Conservation (phyloP, 2,888 invertebrate genomes). For the Pammene fasciana region DNA sequence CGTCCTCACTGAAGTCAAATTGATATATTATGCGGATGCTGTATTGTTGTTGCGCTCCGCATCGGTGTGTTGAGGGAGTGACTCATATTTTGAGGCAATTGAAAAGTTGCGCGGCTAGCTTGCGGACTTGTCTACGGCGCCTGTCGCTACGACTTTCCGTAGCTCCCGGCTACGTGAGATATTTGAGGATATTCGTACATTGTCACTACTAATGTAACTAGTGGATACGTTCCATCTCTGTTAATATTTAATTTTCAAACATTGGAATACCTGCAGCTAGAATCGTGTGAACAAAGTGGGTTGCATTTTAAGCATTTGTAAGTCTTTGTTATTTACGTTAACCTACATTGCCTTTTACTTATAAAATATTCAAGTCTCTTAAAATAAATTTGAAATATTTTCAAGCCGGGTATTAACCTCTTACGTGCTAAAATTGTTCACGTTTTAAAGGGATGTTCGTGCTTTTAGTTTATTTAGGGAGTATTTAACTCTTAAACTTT, state of each 20-base stretch:
- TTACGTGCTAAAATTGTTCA: constrained; percentile 1
- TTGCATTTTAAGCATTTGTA: too few species aligned
- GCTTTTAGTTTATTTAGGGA: too few species aligned
- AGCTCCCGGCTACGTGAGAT: constrained; percentile 40
- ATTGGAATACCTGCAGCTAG: too few species aligned
- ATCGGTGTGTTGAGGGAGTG: constrained; percentile 47
- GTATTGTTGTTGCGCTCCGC: constrained; percentile 56
- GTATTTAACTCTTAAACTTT: too few species aligned
- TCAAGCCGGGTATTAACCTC: constrained; percentile 27
- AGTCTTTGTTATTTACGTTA: too few species aligned
- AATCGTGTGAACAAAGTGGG: not conserved
- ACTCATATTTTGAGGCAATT: constrained; percentile 61
- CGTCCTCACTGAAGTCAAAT: constrained; percentile 56
- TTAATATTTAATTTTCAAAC: too few species aligned
- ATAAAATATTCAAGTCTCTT: constrained; percentile 25
- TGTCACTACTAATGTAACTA: constrained; percentile 3
- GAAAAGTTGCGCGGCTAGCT: constrained; percentile 55
- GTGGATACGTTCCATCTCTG: too few species aligned
- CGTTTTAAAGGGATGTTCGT: too few species aligned
- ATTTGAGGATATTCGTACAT: constrained; percentile 1
- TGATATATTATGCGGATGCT: constrained; percentile 55
- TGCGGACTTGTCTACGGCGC: constrained; percentile 46
- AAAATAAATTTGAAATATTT: constrained; percentile 27
- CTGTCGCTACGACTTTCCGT: constrained; percentile 49
- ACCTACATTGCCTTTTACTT: constrained; percentile 4